A percentile compares a stretch with the other conserved stretches of the same genome.
These are phyloP conservation scores for Atrichornis clamosus DNA, from an alignment of 2,113 vertebrate species.

Conservation along the genomic window DNA sequence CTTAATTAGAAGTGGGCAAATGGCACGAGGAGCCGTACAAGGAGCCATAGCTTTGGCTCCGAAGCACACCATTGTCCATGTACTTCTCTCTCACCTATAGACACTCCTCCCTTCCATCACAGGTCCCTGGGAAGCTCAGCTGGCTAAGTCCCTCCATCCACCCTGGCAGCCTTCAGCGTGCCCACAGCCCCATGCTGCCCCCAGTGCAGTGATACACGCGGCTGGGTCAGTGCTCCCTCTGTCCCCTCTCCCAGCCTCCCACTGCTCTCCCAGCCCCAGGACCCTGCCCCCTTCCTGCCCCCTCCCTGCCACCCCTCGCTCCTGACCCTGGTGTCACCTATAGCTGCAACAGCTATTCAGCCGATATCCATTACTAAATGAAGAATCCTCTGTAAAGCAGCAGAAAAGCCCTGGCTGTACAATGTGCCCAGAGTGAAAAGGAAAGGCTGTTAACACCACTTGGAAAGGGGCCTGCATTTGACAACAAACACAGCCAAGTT, in stretches of 20 bases:
- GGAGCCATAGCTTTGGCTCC: background rate
- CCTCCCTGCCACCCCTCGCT: background rate
- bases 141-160: rapidly evolving
- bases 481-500: slow-evolving; percentile 56
- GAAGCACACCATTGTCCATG: background rate
- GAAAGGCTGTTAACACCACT: slow-evolving; percentile 41
- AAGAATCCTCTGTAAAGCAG: slow-evolving; percentile 23
- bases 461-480: slow-evolving; percentile 54
- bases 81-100: rapidly evolving
- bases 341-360: slow-evolving; percentile 24
- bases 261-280: background rate
- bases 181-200: background rate
- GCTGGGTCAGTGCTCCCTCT: background rate
- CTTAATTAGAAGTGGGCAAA: slow-evolving; percentile 19
- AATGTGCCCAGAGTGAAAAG: slow-evolving; percentile 4
- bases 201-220: rapidly evolving
- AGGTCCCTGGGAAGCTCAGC: background rate
- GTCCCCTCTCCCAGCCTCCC: background rate
- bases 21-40: background rate
- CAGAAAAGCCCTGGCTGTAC: slow-evolving; percentile 30
- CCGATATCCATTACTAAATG: slow-evolving; percentile 23
- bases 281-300: background rate
- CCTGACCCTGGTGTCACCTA: slow-evolving; percentile 29
- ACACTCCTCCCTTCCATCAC: background rate
- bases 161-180: background rate